phyloP scores from a whole-genome alignment of 2,888 invertebrate species.

The Cremastobaeus sp. region DNA sequence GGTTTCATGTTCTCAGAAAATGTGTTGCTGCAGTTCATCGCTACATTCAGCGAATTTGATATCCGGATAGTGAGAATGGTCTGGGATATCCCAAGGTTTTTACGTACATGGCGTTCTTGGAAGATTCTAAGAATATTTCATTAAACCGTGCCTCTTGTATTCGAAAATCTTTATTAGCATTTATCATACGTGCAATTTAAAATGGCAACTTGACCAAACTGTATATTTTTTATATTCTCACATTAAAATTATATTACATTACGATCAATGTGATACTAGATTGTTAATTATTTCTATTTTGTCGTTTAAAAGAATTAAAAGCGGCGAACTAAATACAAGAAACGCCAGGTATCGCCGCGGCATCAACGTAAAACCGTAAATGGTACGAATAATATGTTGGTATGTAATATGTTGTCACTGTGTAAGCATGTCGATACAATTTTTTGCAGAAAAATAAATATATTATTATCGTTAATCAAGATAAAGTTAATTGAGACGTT shows the following conservation, averaged over 20 bases:
- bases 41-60: conserved; percentile 20
- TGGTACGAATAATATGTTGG: too few species aligned
- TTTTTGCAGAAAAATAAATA: conserved; percentile 49
- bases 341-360: too few species aligned
- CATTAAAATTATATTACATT: too few species aligned
- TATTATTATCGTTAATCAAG: conserved; percentile 57
- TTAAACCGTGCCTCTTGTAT: conserved; percentile 13
- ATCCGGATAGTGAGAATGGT: conserved; percentile 11
- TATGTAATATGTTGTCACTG: too few species aligned
- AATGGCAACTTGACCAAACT: too few species aligned
- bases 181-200: too few species aligned
- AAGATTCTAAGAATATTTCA: conserved; percentile 31
- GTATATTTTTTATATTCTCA: too few species aligned
- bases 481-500: conserved; percentile 59
- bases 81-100: conserved; percentile 21
- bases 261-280: too few species aligned
- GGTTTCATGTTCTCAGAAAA: conserved; percentile 17
- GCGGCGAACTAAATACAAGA: too few species aligned
- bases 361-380: too few species aligned
- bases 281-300: too few species aligned
- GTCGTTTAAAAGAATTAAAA: too few species aligned
- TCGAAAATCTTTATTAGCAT: background rate
- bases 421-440: conserved; percentile 30
- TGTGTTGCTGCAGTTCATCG: conserved; percentile 13
- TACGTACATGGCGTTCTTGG: conserved; percentile 21